phyloP scores from a whole-genome alignment of 2,888 invertebrate genomes.

The Augochlorella aurata region DNA sequence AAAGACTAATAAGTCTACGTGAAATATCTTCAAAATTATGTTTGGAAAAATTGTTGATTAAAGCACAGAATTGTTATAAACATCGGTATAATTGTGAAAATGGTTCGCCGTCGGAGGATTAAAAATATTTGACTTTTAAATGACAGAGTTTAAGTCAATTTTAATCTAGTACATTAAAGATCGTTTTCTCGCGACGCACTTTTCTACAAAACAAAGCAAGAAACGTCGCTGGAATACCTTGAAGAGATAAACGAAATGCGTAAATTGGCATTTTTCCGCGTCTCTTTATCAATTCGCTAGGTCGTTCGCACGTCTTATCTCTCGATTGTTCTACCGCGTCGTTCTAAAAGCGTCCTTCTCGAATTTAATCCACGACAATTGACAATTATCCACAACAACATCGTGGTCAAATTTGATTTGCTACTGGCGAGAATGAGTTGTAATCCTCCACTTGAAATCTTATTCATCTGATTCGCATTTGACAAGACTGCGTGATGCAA shows the following conservation, averaged over 20 bases:
- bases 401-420: not conserved
- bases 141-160: too few species aligned
- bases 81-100: too few species aligned
- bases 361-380: not conserved
- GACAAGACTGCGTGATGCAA: slow-evolving; percentile 18
- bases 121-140: too few species aligned
- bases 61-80: too few species aligned
- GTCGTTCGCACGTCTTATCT: slow-evolving; percentile 55
- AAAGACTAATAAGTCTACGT: too few species aligned
- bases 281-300: slow-evolving; percentile 33
- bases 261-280: not conserved
- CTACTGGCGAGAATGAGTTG: too few species aligned
- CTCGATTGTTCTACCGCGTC: not conserved
- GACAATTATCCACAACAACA: not conserved
- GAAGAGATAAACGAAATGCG: slow-evolving; percentile 26
- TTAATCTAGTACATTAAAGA: not conserved
- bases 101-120: too few species aligned
- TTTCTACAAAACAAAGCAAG: not conserved
- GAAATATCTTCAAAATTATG: too few species aligned
- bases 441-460: not conserved
- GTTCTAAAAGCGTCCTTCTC: slow-evolving; percentile 3
- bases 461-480: not conserved
- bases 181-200: not conserved
- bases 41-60: too few species aligned
- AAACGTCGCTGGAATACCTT: not conserved